Conservation (phyloP, 1,140 invertebrate genomes). For the Drosophila albomicans region DNA sequence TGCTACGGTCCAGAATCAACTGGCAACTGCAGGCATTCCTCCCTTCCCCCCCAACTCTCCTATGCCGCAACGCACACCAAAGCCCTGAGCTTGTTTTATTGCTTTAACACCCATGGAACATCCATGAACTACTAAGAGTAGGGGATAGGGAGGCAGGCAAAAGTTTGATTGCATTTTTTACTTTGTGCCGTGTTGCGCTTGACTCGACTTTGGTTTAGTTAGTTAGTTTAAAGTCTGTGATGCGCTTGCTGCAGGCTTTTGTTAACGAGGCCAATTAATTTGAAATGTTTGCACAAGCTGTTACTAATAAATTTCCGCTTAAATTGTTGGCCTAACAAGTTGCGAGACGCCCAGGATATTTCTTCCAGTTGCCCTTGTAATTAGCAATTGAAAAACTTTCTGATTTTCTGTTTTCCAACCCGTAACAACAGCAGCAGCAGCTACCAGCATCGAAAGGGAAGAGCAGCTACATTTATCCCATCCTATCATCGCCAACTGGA, state of each 20-base stretch:
- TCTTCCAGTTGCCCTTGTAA: slow-evolving; percentile 55
- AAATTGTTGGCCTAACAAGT: slow-evolving; percentile 77
- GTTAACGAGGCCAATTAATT: slow-evolving; percentile 80
- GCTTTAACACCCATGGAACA: slow-evolving; percentile 69
- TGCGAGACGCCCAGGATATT: slow-evolving; percentile 11
- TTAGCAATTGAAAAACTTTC: slow-evolving; percentile 73
- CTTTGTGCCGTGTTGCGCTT: slow-evolving; percentile 49
- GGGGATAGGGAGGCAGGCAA: slow-evolving; percentile 24
- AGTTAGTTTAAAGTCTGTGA: slow-evolving; percentile 73
- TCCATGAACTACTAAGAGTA: slow-evolving; percentile 8
- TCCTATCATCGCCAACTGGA: not conserved
- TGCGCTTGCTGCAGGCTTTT: slow-evolving; percentile 49
- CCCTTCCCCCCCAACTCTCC: too few relatives aligned
- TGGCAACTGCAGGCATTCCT: not conserved
- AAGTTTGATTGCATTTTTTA: slow-evolving; percentile 81
- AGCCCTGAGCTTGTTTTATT: slow-evolving; percentile 72
- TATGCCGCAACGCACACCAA: not conserved
- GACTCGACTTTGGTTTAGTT: slow-evolving; percentile 52
- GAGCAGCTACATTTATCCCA: not conserved
- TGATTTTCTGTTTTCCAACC: slow-evolving; percentile 23
- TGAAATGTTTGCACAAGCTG: slow-evolving; percentile 64
- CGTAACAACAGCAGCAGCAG: slow-evolving; percentile 10
- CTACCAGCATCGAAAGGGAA: not conserved
- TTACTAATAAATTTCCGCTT: slow-evolving; percentile 81
- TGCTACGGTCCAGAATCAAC: slow-evolving; percentile 4